phyloP scores from a whole-genome alignment of 2,797 vertebrate genomes.

The Rhodeus uyekii region DNA sequence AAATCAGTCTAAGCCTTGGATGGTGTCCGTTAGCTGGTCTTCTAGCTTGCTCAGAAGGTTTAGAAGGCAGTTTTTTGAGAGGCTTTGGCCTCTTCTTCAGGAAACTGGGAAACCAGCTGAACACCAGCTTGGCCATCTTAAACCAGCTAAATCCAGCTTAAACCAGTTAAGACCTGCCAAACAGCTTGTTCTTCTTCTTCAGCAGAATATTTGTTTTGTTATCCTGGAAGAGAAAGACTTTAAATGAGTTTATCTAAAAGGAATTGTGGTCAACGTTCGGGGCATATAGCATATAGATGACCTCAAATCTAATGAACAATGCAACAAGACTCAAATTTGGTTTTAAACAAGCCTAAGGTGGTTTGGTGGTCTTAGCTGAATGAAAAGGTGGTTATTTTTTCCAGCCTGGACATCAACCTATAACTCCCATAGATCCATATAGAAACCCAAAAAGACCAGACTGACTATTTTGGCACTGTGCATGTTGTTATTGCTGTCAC shows the following conservation, averaged over 20 bases:
- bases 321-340: not conserved
- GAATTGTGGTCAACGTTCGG: not conserved
- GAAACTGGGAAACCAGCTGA: not conserved
- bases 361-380: not conserved
- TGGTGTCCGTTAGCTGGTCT: too few relatives aligned
- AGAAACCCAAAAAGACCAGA: not conserved
- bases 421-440: not conserved
- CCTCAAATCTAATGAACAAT: not conserved
- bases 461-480: not conserved
- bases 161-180: not conserved
- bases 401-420: not conserved
- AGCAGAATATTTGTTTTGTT: not conserved
- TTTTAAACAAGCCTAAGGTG: not conserved
- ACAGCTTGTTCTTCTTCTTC: not conserved
- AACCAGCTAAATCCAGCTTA: not conserved
- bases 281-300: not conserved
- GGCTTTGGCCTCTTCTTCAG: not conserved
- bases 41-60: not conserved
- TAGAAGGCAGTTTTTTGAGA: not conserved
- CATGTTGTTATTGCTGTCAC: not conserved
- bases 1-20: not conserved
- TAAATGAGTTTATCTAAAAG: not conserved
- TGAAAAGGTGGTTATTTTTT: not conserved
- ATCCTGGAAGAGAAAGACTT: not conserved
- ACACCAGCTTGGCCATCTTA: not conserved